Evolutionary conservation across 2,113 vertebrate genomes (phyloP), one percentile per base, ranked within the genome.

Genomic region (Gila orcuttii): DNA sequence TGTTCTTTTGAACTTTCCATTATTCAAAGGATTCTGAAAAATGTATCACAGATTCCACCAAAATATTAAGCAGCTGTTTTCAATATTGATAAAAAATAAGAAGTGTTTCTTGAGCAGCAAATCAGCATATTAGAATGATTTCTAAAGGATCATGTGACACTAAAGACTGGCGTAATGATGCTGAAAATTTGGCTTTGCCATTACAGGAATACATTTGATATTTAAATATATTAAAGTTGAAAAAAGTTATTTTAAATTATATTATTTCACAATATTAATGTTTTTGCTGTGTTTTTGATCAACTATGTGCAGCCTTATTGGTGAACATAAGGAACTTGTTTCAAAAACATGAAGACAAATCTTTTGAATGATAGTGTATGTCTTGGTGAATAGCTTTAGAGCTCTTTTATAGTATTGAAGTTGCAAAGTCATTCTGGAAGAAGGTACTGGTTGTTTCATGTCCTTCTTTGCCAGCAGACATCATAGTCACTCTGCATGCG

Each of bases 401-500:
- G 31, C 11, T 42, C 4, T 28, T 47, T 82, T 47, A 17, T 23
- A 33, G 17, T 6, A 12, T 7, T 47, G 9, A 68, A 52, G 8
- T 33, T 68, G 42, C 79, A 21, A 17, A 64, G 36, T 64, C 39
- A 45, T 64, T 64, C 36, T 62, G 23, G 21, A 28, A 80, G 39
- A 45, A 7, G 21, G 36, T 28, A 64, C 59, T 42, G 59, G n/a
- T 68, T 81, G 36, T 81, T 81, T 81, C 59, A 47, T 68, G 45
- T 10, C 25, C 45, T 52, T 68, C 62, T 69, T 62, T 69, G 28
- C 42, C 42, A 52, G 45, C 42, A 68, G 62, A 19, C 59, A 50
- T 23, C 17, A 52, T 31, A 82, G 62, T 50, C 25, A 82, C 79
- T 81, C 60, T 50, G 79, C 79, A 82, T 82, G 79, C 79, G 69